A percentile compares a stretch with the other conserved stretches of the same genome.
phyloP scores from a whole-genome alignment of 1,140 invertebrate genomes.

The Drosophila persimilis region DNA sequence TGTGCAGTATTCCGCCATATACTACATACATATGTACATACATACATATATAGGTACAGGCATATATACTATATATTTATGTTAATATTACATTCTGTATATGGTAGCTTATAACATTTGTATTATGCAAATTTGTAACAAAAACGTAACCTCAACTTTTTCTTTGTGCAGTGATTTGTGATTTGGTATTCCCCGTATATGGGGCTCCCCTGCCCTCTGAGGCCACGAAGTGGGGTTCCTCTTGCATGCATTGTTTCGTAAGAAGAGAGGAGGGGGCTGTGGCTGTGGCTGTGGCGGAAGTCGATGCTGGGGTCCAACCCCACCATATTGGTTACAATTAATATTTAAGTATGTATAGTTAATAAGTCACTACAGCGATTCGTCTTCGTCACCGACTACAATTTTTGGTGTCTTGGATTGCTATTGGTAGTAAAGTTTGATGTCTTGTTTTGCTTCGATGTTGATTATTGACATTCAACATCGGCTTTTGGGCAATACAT shows the following conservation, averaged over 20 bases:
- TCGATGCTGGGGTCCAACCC: conserved; percentile 9
- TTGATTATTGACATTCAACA: too few species aligned
- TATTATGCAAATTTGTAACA: conserved; percentile 42
- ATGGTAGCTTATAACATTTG: conserved; percentile 32
- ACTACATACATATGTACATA: neutral
- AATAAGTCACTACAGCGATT: conserved; percentile 34
- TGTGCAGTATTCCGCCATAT: conserved; percentile 3
- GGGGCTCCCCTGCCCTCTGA: neutral
- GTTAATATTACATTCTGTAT: neutral
- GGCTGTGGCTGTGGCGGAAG: neutral
- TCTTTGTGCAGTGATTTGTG: neutral
- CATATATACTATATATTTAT: too few species aligned
- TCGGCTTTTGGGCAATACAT: neutral
- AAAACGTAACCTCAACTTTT: conserved; percentile 12
- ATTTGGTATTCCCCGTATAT: conserved; percentile 1
- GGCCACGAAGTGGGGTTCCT: neutral
- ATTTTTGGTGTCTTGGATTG: conserved; percentile 33
- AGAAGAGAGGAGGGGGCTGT: neutral
- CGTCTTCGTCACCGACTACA: conserved; percentile 10
- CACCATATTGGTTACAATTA: too few species aligned
- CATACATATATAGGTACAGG: conserved; percentile 3
- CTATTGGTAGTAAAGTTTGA: neutral
- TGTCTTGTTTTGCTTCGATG: conserved; percentile 3
- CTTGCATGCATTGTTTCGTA: neutral
- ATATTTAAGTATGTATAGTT: conserved; percentile 20